These are phyloP conservation scores for Solea senegalensis DNA, from an alignment of 2,113 vertebrate genomes.

Conservation along the genomic window DNA sequence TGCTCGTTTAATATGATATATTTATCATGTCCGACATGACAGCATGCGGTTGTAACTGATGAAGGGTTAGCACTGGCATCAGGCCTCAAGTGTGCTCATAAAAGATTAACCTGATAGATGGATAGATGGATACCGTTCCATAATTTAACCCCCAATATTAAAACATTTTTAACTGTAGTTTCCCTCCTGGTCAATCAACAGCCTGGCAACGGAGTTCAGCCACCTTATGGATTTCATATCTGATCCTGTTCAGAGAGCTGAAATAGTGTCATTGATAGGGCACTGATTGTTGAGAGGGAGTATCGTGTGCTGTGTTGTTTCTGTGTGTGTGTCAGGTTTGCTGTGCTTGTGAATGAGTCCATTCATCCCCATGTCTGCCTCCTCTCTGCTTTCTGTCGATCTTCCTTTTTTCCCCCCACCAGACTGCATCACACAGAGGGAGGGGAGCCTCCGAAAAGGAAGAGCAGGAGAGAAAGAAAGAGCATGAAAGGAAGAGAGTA, in stretches of 20 bases:
- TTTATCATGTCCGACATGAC: background rate
- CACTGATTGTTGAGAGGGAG: slow-evolving; percentile 54
- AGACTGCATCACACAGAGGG: slow-evolving; percentile 50
- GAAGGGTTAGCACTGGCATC: slow-evolving; percentile 13
- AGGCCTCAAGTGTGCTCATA: slow-evolving; percentile 34
- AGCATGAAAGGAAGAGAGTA: slow-evolving; percentile 35
- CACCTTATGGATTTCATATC: slow-evolving; percentile 70
- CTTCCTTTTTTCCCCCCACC: slow-evolving; percentile 26
- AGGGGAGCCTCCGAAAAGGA: slow-evolving; percentile 23
- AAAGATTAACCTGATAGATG: slow-evolving; percentile 34
- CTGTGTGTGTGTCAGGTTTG: slow-evolving; percentile 28
- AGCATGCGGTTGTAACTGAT: background rate
- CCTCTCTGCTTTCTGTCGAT: slow-evolving; percentile 35
- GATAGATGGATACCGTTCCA: too few relatives aligned
- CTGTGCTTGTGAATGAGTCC: slow-evolving; percentile 49
- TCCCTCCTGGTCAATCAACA: slow-evolving; percentile 46
- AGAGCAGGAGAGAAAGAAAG: slow-evolving; percentile 10
- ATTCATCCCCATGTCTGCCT: slow-evolving; percentile 56
- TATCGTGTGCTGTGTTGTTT: slow-evolving; percentile 31
- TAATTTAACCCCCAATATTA: too few relatives aligned
- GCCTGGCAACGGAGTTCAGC: slow-evolving; percentile 40
- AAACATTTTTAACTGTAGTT: too few relatives aligned
- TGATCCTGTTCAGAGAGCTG: slow-evolving; percentile 45
- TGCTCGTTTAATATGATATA: background rate
- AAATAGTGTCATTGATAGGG: slow-evolving; percentile 62